Conservation (phyloP, 1,140 invertebrate species). For the Psix sp. region DNA sequence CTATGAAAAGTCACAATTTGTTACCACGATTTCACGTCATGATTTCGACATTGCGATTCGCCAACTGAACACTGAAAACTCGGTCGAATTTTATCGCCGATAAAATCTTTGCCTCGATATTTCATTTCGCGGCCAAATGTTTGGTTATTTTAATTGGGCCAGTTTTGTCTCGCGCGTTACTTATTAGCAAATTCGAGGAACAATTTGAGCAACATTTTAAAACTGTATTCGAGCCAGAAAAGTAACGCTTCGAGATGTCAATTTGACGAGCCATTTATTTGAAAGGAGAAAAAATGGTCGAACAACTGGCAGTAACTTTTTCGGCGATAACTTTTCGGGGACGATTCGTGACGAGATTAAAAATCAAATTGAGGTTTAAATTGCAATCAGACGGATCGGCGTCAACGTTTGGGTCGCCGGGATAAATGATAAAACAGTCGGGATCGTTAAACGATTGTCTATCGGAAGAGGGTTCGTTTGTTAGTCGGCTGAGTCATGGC, state of each 20-base stretch:
- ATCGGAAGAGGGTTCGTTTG: slow-evolving; percentile 27
- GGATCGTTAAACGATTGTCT: slow-evolving; percentile 27
- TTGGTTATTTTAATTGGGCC: slow-evolving; percentile 34
- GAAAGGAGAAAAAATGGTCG: too few species aligned
- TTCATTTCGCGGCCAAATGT: slow-evolving; percentile 23
- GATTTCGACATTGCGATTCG: too few species aligned
- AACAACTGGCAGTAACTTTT: too few species aligned
- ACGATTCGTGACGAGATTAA: too few species aligned
- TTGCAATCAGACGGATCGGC: slow-evolving; percentile 2
- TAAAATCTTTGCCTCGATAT: too few species aligned
- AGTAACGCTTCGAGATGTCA: slow-evolving; percentile 9
- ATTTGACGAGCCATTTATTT: too few species aligned
- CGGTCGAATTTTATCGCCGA: too few species aligned
- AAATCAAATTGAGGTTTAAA: too few species aligned
- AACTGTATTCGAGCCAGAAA: slow-evolving; percentile 20
- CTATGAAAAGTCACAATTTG: too few species aligned
- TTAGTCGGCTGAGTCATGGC: slow-evolving; percentile 18
- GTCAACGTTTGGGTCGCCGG: slow-evolving; percentile 7
- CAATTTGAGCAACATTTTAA: slow-evolving; percentile 23
- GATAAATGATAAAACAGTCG: slow-evolving; percentile 17
- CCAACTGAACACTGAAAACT: too few species aligned
- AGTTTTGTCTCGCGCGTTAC: slow-evolving; percentile 28
- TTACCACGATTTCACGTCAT: too few species aligned
- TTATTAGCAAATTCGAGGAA: slow-evolving; percentile 26
- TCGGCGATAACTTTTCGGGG: too few species aligned